These are phyloP conservation scores for Mactromeris polynyma DNA, from an alignment of 2,888 invertebrate species.

Conservation along the genomic window DNA sequence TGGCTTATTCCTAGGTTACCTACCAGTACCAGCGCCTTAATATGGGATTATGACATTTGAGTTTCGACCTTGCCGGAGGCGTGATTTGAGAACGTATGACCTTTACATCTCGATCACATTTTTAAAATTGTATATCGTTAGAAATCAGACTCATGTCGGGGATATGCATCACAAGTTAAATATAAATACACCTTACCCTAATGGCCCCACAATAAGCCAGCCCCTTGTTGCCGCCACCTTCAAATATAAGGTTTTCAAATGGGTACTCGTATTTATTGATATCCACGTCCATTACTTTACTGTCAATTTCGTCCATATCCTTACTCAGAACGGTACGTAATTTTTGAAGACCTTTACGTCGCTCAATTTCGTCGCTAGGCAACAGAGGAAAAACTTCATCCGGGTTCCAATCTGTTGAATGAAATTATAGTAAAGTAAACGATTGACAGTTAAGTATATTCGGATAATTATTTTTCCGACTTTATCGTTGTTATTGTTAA, in stretches of 20 bases:
- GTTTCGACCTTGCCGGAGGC: too few species aligned
- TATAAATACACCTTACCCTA: constrained; percentile 70
- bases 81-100: too few species aligned
- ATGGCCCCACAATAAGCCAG: constrained; percentile 82
- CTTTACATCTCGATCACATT: too few species aligned
- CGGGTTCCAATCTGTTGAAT: constrained; percentile 54
- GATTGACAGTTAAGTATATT: not conserved
- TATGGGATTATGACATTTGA: too few species aligned
- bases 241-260: constrained; percentile 83
- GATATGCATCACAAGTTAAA: too few species aligned
- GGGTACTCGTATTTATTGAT: constrained; percentile 76
- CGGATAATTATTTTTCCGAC: not conserved
- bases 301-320: constrained; percentile 58
- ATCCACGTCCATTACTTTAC: constrained; percentile 39
- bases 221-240: constrained; percentile 82
- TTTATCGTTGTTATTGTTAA: not conserved
- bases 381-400: constrained; percentile 61
- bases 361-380: constrained; percentile 34
- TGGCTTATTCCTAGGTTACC: too few species aligned
- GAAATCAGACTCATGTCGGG: too few species aligned
- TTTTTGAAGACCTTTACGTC: constrained; percentile 42
- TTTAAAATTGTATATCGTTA: too few species aligned
- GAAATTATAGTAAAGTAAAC: not conserved
- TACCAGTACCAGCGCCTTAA: too few species aligned
- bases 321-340: constrained; percentile 55